phyloP scores from a whole-genome alignment of 2,888 invertebrate species.

The Lingula anatina region DNA sequence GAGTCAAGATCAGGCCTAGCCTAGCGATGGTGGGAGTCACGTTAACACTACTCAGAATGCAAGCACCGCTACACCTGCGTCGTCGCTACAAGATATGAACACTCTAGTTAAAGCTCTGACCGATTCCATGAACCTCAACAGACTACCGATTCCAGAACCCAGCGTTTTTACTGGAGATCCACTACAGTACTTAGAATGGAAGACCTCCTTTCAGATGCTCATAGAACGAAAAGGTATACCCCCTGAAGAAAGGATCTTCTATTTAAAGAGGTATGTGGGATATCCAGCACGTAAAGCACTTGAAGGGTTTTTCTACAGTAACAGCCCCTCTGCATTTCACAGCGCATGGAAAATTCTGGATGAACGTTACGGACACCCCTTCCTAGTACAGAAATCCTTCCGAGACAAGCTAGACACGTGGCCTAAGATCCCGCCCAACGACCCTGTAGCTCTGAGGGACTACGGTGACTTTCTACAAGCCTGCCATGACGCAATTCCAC shows the following conservation, averaged over 20 bases:
- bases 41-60: too few relatives aligned
- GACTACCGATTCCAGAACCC: conserved; percentile 12
- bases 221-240: conserved; percentile 9
- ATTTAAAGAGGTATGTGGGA: conserved; percentile 14
- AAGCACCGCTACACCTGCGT: too few relatives aligned
- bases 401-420: conserved; percentile 5
- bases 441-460: not conserved
- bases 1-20: too few relatives aligned
- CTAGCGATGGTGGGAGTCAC: too few relatives aligned
- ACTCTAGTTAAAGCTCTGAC: too few relatives aligned
- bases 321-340: too few relatives aligned
- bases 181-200: conserved; percentile 13
- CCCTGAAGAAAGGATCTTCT: conserved; percentile 12
- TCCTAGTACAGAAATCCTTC: conserved; percentile 12
- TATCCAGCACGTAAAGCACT: conserved; percentile 2
- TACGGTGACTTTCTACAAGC: not conserved
- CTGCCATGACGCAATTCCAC: conserved; percentile 9
- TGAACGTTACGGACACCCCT: conserved; percentile 14
- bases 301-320: conserved; percentile 15
- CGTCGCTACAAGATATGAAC: too few relatives aligned
- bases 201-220: conserved; percentile 11
- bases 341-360: not conserved
- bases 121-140: too few relatives aligned
- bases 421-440: conserved; percentile 2
- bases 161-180: conserved; percentile 14